These are phyloP conservation scores for Apocrypta bakeri DNA, from an alignment of 1,140 invertebrate species.

Conservation along the genomic window DNA sequence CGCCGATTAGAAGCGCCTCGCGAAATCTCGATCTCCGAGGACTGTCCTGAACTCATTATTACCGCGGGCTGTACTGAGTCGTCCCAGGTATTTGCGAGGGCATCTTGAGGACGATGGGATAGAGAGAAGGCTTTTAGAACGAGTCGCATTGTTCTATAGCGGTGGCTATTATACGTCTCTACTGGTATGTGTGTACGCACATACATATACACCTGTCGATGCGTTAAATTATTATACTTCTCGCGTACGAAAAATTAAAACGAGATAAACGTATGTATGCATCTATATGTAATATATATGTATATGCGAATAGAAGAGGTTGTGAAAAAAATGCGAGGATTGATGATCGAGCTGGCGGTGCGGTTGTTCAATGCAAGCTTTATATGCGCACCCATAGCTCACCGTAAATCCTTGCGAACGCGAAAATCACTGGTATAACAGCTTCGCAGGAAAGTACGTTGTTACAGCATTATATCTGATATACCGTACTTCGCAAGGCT, in stretches of 20 bases:
- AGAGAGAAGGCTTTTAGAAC: background rate
- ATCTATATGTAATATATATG: too few species aligned
- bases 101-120: background rate
- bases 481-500: background rate
- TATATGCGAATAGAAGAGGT: too few species aligned
- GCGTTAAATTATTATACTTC: too few species aligned
- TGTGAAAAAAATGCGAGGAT: background rate
- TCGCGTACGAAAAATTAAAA: too few species aligned
- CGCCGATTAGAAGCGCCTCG: conserved; percentile 22
- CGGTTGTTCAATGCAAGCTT: too few species aligned
- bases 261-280: too few species aligned
- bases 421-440: conserved; percentile 9
- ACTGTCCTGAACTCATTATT: conserved; percentile 35
- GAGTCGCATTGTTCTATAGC: background rate
- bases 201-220: too few species aligned
- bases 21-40: conserved; percentile 39
- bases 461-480: conserved; percentile 18
- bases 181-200: too few species aligned
- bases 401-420: conserved; percentile 10
- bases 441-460: conserved; percentile 12
- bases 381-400: background rate
- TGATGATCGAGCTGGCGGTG: background rate
- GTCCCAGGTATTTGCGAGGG: conserved; percentile 8
- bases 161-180: too few species aligned
- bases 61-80: background rate